These are phyloP conservation scores for Pampusana beccarii DNA, from an alignment of 2,113 vertebrate species.

Conservation along the genomic window DNA sequence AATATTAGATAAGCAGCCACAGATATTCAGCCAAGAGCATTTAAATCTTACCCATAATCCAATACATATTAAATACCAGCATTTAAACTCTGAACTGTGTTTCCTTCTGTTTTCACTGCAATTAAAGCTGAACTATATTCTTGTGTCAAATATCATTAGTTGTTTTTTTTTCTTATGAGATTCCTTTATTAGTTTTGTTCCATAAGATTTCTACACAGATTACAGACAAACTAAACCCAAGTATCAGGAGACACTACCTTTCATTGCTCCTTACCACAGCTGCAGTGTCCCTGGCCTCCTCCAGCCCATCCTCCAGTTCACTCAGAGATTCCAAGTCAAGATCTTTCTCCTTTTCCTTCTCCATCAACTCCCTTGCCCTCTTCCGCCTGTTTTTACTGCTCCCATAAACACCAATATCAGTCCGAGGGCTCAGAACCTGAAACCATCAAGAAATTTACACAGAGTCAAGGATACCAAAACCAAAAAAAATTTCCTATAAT, in stretches of 20 bases:
- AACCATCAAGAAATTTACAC: neutral
- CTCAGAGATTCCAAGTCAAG: constrained; percentile 90
- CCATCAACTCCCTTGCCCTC: constrained; percentile 91
- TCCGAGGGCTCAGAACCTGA: constrained; percentile 94
- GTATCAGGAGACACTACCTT: neutral
- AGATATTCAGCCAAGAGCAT: neutral
- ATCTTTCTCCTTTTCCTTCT: constrained; percentile 91
- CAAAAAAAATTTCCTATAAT: neutral
- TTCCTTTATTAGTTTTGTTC: neutral
- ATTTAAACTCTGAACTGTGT: neutral
- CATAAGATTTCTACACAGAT: neutral
- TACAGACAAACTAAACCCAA: neutral
- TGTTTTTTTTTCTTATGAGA: neutral
- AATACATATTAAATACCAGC: neutral
- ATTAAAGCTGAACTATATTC: neutral
- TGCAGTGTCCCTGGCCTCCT: constrained; percentile 88
- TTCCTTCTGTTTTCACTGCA: neutral
- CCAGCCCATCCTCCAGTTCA: constrained; percentile 88
- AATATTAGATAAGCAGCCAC: neutral
- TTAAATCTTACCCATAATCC: neutral
- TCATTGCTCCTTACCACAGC: constrained; percentile 80
- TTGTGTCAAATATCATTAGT: neutral
- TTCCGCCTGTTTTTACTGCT: constrained; percentile 93
- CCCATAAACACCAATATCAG: constrained; percentile 94
- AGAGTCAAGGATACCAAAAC: neutral